Percentiles rank a stretch among this genome's conserved stretches.
Evolutionary conservation across 64 coral and sea anemone genomes (phyloP).

Genomic region (Montipora efflorescens): DNA sequence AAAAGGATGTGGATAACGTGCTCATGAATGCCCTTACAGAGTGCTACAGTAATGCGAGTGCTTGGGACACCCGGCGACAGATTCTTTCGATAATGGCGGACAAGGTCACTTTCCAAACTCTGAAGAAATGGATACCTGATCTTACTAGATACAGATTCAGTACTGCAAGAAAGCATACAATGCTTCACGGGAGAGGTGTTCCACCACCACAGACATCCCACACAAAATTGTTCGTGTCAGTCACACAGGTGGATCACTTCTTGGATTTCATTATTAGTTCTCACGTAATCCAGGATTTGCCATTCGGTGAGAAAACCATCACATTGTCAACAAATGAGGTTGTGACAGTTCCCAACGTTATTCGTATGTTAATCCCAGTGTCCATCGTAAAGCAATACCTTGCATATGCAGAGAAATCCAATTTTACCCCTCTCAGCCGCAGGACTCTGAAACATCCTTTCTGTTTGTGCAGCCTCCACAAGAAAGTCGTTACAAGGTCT

Average conservation of each 20-base stretch:
- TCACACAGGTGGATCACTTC: background rate
- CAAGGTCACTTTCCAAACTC: constrained; percentile 30
- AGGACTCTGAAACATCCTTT: background rate
- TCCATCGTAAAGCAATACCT: constrained; percentile 39
- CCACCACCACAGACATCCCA: constrained; percentile 12
- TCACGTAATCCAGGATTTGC: too few species aligned
- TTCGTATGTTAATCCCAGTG: constrained; percentile 37
- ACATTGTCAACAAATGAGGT: constrained; percentile 40
- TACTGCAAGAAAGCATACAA: constrained; percentile 37
- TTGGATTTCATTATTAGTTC: background rate
- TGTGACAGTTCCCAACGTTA: constrained; percentile 12
- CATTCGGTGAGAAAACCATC: background rate
- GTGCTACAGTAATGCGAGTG: constrained; percentile 61
- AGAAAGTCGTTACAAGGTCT: too few species aligned
- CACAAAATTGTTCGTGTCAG: background rate
- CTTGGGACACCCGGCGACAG: constrained; percentile 51
- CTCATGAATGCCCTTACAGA: constrained; percentile 71
- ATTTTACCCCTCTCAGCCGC: constrained; percentile 18
- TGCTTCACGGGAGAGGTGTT: constrained; percentile 34
- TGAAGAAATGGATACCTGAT: background rate
- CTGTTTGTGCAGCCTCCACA: too few species aligned
- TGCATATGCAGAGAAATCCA: constrained; percentile 25
- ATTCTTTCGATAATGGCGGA: constrained; percentile 73
- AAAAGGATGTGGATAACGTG: constrained; percentile 44
- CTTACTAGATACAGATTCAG: constrained; percentile 27